Conservation (phyloP, 1,140 invertebrate species). For the Acromyrmex charruanus region DNA sequence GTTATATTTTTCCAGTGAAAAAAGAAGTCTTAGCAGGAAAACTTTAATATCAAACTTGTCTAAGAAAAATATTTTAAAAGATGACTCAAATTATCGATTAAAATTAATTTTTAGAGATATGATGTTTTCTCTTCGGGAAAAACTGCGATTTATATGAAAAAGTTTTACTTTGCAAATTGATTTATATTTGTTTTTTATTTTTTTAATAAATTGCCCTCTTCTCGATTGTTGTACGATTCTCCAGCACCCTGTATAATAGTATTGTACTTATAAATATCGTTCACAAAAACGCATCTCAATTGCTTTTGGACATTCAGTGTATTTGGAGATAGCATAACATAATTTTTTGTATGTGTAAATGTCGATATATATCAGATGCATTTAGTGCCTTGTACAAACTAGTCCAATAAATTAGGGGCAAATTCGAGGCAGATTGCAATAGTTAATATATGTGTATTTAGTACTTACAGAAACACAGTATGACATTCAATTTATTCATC, state of each 20-base stretch:
- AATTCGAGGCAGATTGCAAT: constrained; percentile 22
- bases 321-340: constrained; percentile 41
- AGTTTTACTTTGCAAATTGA: background rate
- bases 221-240: constrained; percentile 37
- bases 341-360: constrained; percentile 64
- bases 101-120: background rate
- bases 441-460: constrained; percentile 11
- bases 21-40: background rate
- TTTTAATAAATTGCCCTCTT: background rate
- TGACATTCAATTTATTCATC: constrained; percentile 11
- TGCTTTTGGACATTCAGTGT: constrained; percentile 51
- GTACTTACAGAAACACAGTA: constrained; percentile 2
- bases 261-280: constrained; percentile 55
- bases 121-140: background rate
- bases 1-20: constrained; percentile 15
- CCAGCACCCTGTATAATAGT: constrained; percentile 36
- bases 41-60: constrained; percentile 6
- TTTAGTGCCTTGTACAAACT: constrained; percentile 67
- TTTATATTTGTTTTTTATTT: background rate
- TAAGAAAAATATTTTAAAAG: background rate
- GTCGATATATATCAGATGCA: constrained; percentile 57
- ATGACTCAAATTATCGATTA: background rate
- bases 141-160: background rate
- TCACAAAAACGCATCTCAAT: constrained; percentile 13
- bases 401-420: constrained; percentile 34